Base-by-base conservation (phyloP, 2,888 invertebrate genomes). In the Microctonus brassicae region DNA sequence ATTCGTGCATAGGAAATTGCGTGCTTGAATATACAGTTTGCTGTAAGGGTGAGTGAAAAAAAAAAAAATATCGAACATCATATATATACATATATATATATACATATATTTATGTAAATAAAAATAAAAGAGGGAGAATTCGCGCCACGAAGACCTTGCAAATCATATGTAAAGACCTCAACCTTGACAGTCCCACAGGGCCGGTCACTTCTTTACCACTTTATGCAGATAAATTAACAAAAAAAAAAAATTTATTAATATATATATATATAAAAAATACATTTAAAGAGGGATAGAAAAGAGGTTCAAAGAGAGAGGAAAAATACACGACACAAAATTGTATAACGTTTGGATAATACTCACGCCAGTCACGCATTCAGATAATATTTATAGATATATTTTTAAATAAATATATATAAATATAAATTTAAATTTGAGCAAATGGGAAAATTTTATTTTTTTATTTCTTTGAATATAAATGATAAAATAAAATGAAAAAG, bases 331-430 rank as follows among this genome's bases (percentile, higher is more conserved):
- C 13, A 70, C 42, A 57, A 47, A 47, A 33, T 67, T 42, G 60
- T 58, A 33, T 34, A n/a, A n/a, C n/a, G 53, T 75, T 47, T n/a
- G 47, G 84, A 84, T 84, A 84, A 83, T 78, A 70, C 73, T 79
- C 84, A 84, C 84, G 84, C 83, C 75, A 84, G 80, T 75, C 60
- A 58, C 73, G 74, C 83, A 81, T 84, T 84, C 81, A 82, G 83
- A 83, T 83, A 75, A 42, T 72, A 83, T 82, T 79, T 66, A 36
- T n/a, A 39, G 39, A 42, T 39, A 55, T 55, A n/a, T n/a, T n/a
- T n/a, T n/a, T n/a, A n/a, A n/a, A n/a, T n/a, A n/a, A n/a, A n/a
- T n/a, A n/a, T n/a, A n/a, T n/a, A n/a, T n/a, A n/a, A n/a, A n/a
- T n/a, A n/a, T n/a, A n/a, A n/a, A n/a, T 62, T 7, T 24, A 26